Evolutionary conservation across 2,797 vertebrate genomes (phyloP).

Genomic region (Tympanoctomys barrerae): DNA sequence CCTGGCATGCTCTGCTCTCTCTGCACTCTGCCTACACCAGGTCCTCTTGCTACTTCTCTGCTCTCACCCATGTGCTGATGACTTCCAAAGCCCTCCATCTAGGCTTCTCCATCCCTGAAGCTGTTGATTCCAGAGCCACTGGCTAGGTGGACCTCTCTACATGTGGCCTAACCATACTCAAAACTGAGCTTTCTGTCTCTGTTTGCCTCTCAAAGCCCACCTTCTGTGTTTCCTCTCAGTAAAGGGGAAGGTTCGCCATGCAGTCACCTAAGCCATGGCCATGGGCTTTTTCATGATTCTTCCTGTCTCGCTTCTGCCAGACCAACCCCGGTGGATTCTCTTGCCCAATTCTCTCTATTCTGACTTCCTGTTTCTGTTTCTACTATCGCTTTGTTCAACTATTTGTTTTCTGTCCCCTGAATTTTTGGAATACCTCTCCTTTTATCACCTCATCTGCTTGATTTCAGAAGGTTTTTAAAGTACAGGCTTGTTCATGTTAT

Average conservation of each 20-base stretch:
- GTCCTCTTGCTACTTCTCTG: background rate
- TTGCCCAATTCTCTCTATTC: background rate
- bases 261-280: background rate
- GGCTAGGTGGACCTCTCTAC: background rate
- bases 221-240: background rate
- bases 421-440: background rate
- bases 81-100: background rate
- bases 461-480: slow-evolving; percentile 11
- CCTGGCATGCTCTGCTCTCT: background rate
- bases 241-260: background rate
- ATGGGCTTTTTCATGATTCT: rapidly evolving
- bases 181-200: background rate
- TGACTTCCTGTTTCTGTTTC: background rate
- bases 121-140: background rate
- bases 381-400: background rate
- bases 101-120: background rate
- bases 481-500: background rate
- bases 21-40: background rate
- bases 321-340: background rate
- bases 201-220: background rate
- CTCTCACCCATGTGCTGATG: background rate
- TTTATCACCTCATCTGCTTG: background rate
- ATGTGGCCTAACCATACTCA: background rate
- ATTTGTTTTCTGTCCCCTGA: background rate
- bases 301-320: background rate